Conservation (phyloP, 2,888 invertebrate species). For the Agrilus biguttatus region DNA sequence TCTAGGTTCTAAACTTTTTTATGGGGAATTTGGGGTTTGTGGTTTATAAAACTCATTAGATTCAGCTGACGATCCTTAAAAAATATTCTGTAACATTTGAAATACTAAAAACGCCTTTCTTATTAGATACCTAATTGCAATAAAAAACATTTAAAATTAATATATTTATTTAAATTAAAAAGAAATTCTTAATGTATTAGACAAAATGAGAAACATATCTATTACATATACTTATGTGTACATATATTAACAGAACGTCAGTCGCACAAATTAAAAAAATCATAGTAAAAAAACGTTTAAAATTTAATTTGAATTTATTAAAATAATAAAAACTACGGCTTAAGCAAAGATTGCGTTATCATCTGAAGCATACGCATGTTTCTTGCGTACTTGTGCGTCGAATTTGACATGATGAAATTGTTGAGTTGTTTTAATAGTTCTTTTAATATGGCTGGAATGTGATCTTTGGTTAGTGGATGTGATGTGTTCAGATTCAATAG, state of each 20-base stretch:
- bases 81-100: no score
- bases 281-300: background rate
- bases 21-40: no score
- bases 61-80: no score
- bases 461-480: slow-evolving; percentile 68
- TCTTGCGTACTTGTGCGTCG: slow-evolving; percentile 47
- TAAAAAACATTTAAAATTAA: background rate
- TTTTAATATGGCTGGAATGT: slow-evolving; percentile 63
- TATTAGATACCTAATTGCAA: no score
- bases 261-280: background rate
- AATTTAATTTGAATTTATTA: background rate
- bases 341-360: slow-evolving; percentile 38
- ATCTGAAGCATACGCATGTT: slow-evolving; percentile 58
- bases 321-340: background rate
- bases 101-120: no score
- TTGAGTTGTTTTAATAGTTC: slow-evolving; percentile 63
- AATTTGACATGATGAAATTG: slow-evolving; percentile 49
- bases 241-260: background rate
- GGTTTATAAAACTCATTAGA: no score
- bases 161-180: slow-evolving; percentile 3
- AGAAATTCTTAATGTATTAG: background rate
- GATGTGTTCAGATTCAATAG: slow-evolving; percentile 64
- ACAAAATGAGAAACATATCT: no score
- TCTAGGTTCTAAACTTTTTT: no score
- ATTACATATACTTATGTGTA: no score